phyloP scores from a whole-genome alignment of 2,888 invertebrate species.

The Trachelus tabidus region DNA sequence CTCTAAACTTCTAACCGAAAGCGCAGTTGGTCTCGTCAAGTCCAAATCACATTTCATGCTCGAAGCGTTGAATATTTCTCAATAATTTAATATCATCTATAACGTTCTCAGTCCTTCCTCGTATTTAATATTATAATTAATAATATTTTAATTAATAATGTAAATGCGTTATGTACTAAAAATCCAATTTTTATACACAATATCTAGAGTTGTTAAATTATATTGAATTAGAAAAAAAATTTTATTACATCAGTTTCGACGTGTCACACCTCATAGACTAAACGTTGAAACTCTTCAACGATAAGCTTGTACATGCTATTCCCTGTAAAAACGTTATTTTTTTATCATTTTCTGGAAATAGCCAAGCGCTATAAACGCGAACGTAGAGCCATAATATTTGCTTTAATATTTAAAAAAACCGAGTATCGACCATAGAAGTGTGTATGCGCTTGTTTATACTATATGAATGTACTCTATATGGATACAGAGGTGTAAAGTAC shows the following conservation, averaged over 20 bases:
- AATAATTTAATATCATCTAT: background rate
- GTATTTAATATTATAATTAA: too few relatives aligned
- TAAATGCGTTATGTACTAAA: background rate
- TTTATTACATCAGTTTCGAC: background rate
- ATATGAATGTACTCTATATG: background rate
- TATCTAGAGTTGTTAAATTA: background rate
- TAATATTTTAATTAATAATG: too few relatives aligned
- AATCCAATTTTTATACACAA: background rate
- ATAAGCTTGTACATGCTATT: background rate
- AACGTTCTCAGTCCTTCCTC: background rate
- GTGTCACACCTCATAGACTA: background rate
- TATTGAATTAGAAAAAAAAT: background rate
- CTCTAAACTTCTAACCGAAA: background rate
- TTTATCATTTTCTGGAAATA: background rate
- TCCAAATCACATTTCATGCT: background rate
- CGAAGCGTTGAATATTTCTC: background rate
- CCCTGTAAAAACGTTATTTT: background rate
- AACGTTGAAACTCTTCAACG: background rate
- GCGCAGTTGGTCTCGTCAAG: background rate
- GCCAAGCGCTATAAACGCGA: background rate
- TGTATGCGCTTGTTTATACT: background rate
- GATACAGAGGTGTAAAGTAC: background rate
- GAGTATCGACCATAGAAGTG: background rate
- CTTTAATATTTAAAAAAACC: background rate
- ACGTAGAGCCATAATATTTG: background rate